These are phyloP conservation scores for Conus betulinus DNA, from an alignment of 1,140 invertebrate genomes.

Conservation along the genomic window DNA sequence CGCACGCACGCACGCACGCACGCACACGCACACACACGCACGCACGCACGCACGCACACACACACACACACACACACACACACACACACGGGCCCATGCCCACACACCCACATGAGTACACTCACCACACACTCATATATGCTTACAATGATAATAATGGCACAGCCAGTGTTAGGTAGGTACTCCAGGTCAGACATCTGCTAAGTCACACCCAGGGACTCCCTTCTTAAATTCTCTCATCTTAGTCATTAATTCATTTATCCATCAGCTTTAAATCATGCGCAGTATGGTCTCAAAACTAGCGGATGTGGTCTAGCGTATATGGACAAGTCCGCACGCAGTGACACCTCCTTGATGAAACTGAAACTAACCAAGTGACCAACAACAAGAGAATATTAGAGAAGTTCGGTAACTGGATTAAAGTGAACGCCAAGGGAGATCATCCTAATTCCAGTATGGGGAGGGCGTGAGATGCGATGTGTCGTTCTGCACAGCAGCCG, in stretches of 20 bases:
- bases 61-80: too few species aligned
- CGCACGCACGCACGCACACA: not conserved
- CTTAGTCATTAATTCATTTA: not conserved
- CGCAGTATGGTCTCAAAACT: not conserved
- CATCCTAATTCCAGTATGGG: not conserved
- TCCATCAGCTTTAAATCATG: not conserved
- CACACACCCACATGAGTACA: too few species aligned
- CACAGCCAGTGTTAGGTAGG: not conserved
- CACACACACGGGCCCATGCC: too few species aligned
- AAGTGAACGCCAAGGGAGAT: not conserved
- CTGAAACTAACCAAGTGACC: too few species aligned
- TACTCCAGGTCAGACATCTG: not conserved
- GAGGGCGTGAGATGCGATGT: slow-evolving; percentile 8
- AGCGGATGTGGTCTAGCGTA: not conserved
- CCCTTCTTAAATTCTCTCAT: too few species aligned
- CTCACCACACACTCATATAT: too few species aligned
- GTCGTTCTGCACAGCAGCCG: not conserved
- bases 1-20: too few species aligned
- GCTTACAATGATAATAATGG: too few species aligned
- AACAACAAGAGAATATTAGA: not conserved
- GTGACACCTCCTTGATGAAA: too few species aligned
- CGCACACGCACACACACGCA: not conserved
- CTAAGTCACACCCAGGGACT: too few species aligned
- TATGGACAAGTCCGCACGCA: too few species aligned
- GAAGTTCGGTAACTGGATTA: not conserved